phyloP scores from a whole-genome alignment of 2,888 invertebrate species.

The Sphaerophoria taeniata region DNA sequence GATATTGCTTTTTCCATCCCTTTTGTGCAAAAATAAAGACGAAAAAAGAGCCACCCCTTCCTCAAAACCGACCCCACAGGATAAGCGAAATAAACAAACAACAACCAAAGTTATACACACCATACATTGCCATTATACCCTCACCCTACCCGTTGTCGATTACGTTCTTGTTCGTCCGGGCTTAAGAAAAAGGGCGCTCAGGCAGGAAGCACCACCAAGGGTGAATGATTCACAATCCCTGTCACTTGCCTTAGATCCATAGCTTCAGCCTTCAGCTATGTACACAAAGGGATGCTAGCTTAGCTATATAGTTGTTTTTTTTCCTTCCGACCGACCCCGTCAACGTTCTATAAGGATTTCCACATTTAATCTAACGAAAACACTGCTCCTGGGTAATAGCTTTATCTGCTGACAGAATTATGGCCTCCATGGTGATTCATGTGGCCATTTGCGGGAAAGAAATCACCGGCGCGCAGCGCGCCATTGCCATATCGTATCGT shows the following conservation, averaged over 20 bases:
- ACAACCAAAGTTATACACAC: conserved; percentile 46
- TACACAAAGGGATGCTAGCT: conserved; percentile 52
- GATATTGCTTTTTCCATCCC: conserved; percentile 64
- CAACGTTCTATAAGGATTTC: conserved; percentile 71
- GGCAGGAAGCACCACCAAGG: conserved; percentile 48
- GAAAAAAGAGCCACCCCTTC: conserved; percentile 54
- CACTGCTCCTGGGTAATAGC: conserved; percentile 79
- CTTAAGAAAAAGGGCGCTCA: conserved; percentile 20
- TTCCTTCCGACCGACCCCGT: conserved; percentile 23
- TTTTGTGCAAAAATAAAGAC: conserved; percentile 11
- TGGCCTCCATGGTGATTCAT: conserved; percentile 81
- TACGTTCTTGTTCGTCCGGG: conserved; percentile 1
- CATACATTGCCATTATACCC: conserved; percentile 69
- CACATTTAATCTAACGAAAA: conserved; percentile 76
- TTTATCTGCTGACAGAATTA: conserved; percentile 82
- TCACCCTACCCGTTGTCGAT: neutral
- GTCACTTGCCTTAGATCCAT: conserved; percentile 47
- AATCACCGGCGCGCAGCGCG: conserved; percentile 68
- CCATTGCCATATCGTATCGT: conserved; percentile 51
- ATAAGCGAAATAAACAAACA: conserved; percentile 67
- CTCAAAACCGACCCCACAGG: neutral
- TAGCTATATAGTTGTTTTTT: conserved; percentile 11
- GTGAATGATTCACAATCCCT: conserved; percentile 69
- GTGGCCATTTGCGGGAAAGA: conserved; percentile 75
- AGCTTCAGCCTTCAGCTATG: too few species aligned